Evolutionary conservation across 2,888 invertebrate genomes (phyloP).

Genomic region (Carabus problematicus): DNA sequence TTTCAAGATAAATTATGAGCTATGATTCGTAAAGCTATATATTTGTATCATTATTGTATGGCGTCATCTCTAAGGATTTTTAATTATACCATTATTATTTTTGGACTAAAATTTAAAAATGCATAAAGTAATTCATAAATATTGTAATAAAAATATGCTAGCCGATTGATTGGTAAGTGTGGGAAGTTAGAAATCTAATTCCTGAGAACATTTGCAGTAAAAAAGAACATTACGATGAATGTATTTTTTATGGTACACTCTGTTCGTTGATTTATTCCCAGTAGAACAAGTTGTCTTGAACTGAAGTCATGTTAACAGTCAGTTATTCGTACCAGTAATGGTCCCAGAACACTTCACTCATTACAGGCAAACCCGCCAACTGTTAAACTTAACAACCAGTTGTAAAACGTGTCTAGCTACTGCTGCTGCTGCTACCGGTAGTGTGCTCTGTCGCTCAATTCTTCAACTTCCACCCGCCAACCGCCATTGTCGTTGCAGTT

Average conservation of each 20-base stretch:
- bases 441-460: constrained; percentile 17
- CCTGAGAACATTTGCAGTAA: no score
- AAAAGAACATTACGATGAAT: constrained; percentile 27
- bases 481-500: not conserved
- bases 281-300: constrained; percentile 28
- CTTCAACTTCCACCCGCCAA: constrained; percentile 7
- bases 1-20: no score
- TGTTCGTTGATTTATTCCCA: constrained; percentile 25
- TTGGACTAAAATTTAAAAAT: no score
- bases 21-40: no score
- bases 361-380: constrained; percentile 18
- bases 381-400: constrained; percentile 27
- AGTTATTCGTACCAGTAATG: constrained; percentile 31
- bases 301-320: constrained; percentile 38
- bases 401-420: constrained; percentile 20
- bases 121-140: no score
- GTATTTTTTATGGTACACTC: constrained; percentile 31
- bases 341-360: constrained; percentile 24
- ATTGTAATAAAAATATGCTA: no score
- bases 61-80: no score
- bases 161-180: no score
- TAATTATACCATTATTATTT: no score
- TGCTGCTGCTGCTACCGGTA: not conserved
- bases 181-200: no score
- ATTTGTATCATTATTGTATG: no score